These are phyloP conservation scores for Agrochola lychnidis DNA, from an alignment of 2,888 invertebrate genomes.

Conservation along the genomic window DNA sequence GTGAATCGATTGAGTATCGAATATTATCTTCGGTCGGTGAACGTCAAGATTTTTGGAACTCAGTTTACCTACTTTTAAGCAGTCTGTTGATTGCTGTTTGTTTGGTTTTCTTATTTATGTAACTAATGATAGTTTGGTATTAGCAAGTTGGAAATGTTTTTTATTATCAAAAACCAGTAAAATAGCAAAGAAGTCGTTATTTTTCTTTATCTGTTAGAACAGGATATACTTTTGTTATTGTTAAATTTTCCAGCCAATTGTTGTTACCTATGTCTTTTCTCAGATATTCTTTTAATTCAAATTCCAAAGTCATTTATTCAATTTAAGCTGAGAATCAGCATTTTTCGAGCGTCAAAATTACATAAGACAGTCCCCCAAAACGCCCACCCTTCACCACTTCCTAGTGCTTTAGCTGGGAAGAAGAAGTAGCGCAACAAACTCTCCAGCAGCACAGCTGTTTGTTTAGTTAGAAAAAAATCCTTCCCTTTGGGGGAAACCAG, in stretches of 20 bases:
- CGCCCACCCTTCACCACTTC: too few relatives aligned
- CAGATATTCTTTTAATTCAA: too few relatives aligned
- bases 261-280: too few relatives aligned
- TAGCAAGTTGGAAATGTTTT: neutral
- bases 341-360: too few relatives aligned
- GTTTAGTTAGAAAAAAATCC: too few relatives aligned
- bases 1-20: slow-evolving; percentile 52
- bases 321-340: too few relatives aligned
- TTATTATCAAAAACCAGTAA: neutral
- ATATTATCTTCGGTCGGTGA: neutral
- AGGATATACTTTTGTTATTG: neutral
- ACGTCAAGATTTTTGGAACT: neutral
- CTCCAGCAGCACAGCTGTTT: too few relatives aligned
- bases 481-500: neutral
- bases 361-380: too few relatives aligned
- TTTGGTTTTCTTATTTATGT: neutral
- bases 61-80: neutral
- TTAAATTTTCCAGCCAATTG: neutral
- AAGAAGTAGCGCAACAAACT: too few relatives aligned
- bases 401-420: too few relatives aligned
- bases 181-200: neutral
- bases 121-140: neutral
- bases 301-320: too few relatives aligned
- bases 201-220: neutral
- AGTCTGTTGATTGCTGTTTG: neutral